Evolutionary conservation across 2,113 vertebrate species (phyloP), one percentile per base, ranked within the genome.

Genomic region (Gadus chalcogrammus): DNA sequence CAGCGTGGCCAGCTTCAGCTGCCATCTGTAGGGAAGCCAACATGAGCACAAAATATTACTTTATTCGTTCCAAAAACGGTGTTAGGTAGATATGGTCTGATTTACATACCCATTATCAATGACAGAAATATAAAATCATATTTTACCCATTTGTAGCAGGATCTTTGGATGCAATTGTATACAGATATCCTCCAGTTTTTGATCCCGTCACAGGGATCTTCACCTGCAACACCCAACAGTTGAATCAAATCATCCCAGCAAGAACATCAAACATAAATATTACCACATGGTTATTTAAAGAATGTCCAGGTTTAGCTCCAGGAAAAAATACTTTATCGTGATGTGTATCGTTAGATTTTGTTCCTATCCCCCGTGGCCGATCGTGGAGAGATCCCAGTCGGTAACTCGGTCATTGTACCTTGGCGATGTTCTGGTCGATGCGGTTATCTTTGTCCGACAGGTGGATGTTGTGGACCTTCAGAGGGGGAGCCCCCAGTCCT

Each of bases 131-230:
- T 1, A 65, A 65, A 16, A 65, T 17, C 12, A n/a, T 28, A 35
- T 42, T 18, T 3, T 74, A 93, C 93, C 92, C 82, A 17, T 80
- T 88, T 16, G 4, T 74, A 27, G 76, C 62, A 15, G 78, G 70
- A 64, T 92, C 89, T 86, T 87, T 92, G 72, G 77, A 69, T 0
- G 91, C 89, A 27, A 48, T 67, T 31, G 91, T 87, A 9, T 79
- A 83, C 53, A 94, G 88, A 71, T 91, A 81, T 9, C 92, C 93
- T 0, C 82, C 81, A 0, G 85, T 84, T 71, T 89, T 92, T 18
- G 81, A 61, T 76, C 93, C 93, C 64, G 92, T 93, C 8, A 94
- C 88, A 0, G 92, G 93, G 72, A 95, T 91, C 84, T 94, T 95
- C 61, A 94, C 78, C 93, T 94, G 67, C 12, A 80, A 82, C 63